Conservation (phyloP, 2,888 invertebrate species). For the Spodoptera littoralis region DNA sequence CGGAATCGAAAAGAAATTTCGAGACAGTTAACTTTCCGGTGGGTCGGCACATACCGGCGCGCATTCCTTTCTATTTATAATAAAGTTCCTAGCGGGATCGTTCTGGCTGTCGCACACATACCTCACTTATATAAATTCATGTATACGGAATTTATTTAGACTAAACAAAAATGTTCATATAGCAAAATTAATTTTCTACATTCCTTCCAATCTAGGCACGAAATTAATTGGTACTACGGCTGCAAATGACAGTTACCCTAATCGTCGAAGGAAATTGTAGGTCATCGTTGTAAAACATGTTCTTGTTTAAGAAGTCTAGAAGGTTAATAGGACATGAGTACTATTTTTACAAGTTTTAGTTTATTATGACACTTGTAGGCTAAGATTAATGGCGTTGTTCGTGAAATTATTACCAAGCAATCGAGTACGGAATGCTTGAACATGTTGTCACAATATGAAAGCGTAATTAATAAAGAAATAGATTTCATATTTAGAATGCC, state of each 20-base stretch:
- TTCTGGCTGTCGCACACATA: conserved; percentile 63
- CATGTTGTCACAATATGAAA: conserved; percentile 15
- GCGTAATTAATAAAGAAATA: conserved; percentile 21
- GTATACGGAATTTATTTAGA: conserved; percentile 37
- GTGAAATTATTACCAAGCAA: conserved; percentile 30
- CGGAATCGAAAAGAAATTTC: conserved; percentile 44
- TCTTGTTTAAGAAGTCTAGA: background rate
- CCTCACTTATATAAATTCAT: conserved; percentile 47
- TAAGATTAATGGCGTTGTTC: conserved; percentile 35
- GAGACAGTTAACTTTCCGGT: conserved; percentile 51
- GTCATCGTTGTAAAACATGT: background rate
- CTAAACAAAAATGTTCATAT: conserved; percentile 1
- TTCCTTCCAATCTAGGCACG: too few species aligned
- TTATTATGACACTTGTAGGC: conserved; percentile 35
- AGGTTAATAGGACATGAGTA: conserved; percentile 25
- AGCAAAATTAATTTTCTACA: background rate
- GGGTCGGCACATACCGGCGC: conserved; percentile 57
- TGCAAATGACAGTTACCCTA: background rate
- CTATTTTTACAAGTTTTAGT: conserved; percentile 19
- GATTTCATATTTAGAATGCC: conserved; percentile 27
- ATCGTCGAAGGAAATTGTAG: background rate
- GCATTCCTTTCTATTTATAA: conserved; percentile 72
- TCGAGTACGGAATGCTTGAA: conserved; percentile 15
- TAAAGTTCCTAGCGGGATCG: conserved; percentile 58
- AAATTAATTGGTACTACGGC: too few species aligned